A percentile compares a stretch with the other conserved stretches of the same genome.
Conservation (phyloP, 2,888 invertebrate genomes). For the Leptura quadrifasciata region DNA sequence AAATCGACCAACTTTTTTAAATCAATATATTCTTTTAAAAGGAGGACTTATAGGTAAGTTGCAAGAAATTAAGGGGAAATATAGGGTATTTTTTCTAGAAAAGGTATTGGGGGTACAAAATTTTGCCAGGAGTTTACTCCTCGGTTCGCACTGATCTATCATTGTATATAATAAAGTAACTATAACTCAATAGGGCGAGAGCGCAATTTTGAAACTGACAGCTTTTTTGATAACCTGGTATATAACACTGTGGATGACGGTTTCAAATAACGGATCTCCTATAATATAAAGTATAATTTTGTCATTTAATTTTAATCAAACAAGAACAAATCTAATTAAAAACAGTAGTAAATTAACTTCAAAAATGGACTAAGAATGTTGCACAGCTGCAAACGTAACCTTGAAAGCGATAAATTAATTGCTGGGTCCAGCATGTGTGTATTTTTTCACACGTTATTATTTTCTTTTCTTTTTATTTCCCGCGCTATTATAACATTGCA, state of each 20-base stretch:
- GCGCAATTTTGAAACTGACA: no score
- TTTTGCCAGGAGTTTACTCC: no score
- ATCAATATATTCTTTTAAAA: no score
- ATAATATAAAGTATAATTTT: not conserved
- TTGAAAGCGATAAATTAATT: slow-evolving; percentile 1
- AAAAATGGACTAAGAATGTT: not conserved
- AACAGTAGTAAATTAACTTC: slow-evolving; percentile 8
- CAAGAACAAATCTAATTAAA: not conserved
- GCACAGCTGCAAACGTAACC: slow-evolving; percentile 17
- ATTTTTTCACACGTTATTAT: slow-evolving; percentile 14
- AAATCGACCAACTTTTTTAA: no score
- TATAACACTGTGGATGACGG: not conserved
- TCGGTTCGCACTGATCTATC: no score
- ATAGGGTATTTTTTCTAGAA: no score
- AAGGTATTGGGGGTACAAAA: no score
- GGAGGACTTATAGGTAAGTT: no score
- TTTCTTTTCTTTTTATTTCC: not conserved
- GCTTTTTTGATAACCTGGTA: no score
- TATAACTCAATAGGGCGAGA: no score
- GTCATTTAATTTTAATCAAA: not conserved
- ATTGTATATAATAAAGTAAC: no score
- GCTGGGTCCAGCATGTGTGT: not conserved
- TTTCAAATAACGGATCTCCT: not conserved
- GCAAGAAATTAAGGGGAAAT: no score
- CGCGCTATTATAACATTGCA: not conserved